Evolutionary conservation across 2,797 vertebrate species (phyloP).

Genomic region (Anguilla pacifica): DNA sequence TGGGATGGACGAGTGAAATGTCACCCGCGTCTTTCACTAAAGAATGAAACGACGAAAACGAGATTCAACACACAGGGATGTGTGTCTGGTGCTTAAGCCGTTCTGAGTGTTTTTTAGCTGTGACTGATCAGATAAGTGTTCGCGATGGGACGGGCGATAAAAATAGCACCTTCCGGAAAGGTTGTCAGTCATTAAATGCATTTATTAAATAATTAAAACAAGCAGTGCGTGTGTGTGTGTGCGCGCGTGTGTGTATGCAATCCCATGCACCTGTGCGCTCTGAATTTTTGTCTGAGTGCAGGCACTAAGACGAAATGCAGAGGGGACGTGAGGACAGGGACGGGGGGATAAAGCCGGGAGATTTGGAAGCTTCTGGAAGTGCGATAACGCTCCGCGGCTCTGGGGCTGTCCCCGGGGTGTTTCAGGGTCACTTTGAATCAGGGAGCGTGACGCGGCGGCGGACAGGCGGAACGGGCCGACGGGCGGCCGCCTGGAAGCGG

Average conservation of each 20-base stretch:
- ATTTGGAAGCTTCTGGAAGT: neutral
- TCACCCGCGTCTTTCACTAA: neutral
- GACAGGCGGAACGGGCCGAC: neutral
- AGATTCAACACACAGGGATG: neutral
- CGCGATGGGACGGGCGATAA: neutral
- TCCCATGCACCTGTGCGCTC: too few relatives aligned
- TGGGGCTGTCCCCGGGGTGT: neutral
- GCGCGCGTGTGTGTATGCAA: too few relatives aligned
- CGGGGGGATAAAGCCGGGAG: neutral
- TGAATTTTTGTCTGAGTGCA: too few relatives aligned
- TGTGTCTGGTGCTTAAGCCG: neutral
- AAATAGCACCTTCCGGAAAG: neutral
- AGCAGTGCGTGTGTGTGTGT: neutral
- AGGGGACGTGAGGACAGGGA: neutral
- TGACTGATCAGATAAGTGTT: neutral
- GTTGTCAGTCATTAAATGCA: neutral
- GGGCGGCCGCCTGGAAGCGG: neutral
- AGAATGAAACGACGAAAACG: neutral
- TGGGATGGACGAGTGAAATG: neutral
- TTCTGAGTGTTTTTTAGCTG: neutral
- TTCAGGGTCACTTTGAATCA: slow-evolving; percentile 13
- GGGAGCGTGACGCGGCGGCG: neutral
- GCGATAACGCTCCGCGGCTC: neutral
- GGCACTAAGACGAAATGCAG: too few relatives aligned
- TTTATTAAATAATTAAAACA: neutral